Evolutionary conservation across 2,888 invertebrate species (phyloP).

Genomic region (Lasioglossum oenotherae): DNA sequence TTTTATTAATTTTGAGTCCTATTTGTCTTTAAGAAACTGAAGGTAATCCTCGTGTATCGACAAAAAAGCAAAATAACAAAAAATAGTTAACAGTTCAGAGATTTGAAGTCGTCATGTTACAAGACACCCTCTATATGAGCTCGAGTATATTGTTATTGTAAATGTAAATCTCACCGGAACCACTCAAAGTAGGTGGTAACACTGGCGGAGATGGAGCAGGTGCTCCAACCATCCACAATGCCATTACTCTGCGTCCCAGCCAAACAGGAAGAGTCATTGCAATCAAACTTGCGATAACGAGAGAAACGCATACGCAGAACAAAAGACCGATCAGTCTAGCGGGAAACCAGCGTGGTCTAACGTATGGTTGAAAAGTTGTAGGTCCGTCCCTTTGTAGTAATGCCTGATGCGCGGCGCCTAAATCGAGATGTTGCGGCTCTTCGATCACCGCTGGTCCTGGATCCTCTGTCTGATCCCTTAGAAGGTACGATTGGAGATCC

Average conservation of each 20-base stretch:
- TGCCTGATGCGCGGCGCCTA: constrained; percentile 95
- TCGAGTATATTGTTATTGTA: not conserved
- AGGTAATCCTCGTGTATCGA: no score
- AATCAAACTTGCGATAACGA: constrained; percentile 93
- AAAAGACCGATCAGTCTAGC: constrained; percentile 89
- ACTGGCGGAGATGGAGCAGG: constrained; percentile 82
- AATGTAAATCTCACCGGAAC: constrained; percentile 73
- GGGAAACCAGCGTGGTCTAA: constrained; percentile 93
- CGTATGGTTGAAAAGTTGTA: constrained; percentile 95
- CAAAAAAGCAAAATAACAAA: no score
- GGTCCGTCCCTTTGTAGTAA: constrained; percentile 92
- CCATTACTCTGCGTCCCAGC: constrained; percentile 95
- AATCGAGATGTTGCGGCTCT: constrained; percentile 82
- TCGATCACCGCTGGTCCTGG: constrained; percentile 78
- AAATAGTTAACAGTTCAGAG: no score
- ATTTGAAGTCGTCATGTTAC: no score
- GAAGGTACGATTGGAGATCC: constrained; percentile 94
- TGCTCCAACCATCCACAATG: constrained; percentile 91
- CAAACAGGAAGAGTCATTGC: constrained; percentile 96
- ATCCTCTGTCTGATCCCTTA: constrained; percentile 88
- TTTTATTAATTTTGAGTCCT: no score
- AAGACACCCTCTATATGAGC: no score
- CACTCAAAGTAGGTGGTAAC: constrained; percentile 75
- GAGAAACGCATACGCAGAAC: constrained; percentile 92
- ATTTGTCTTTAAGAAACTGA: no score